Conservation (phyloP, 2,113 vertebrate genomes). For the Hystrix brachyura region DNA sequence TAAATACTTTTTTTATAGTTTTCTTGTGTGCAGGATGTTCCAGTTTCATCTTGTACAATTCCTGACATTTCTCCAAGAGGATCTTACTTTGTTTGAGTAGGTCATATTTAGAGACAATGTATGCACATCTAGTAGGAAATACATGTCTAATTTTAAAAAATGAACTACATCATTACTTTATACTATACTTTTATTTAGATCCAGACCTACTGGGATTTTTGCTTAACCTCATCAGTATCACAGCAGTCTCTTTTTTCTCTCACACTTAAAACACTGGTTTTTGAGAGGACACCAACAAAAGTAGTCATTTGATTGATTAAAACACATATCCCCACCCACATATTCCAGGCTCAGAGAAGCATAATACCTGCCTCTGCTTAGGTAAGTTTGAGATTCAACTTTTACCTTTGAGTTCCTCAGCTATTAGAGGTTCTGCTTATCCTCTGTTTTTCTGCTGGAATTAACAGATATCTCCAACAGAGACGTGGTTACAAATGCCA, state of each 20-base stretch:
- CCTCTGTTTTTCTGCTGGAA: not conserved
- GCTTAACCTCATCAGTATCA: not conserved
- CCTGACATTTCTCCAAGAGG: not conserved
- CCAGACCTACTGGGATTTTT: not conserved
- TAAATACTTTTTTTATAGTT: not conserved
- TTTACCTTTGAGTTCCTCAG: not conserved
- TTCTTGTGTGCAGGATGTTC: not conserved
- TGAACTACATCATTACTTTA: constrained; percentile 7
- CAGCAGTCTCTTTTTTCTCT: not conserved
- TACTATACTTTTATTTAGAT: constrained; percentile 16
- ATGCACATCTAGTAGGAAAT: not conserved
- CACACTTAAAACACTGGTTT: constrained; percentile 21
- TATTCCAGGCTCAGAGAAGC: not conserved
- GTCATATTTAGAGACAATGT: not conserved
- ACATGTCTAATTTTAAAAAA: not conserved
- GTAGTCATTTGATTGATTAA: constrained; percentile 29
- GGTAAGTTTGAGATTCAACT: constrained; percentile 19
- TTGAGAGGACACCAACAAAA: not conserved
- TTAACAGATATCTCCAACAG: not conserved
- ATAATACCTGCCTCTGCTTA: not conserved
- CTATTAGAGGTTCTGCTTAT: not conserved
- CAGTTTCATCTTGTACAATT: not conserved
- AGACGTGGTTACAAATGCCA: not conserved
- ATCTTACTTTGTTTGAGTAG: not conserved
- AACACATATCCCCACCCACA: not conserved